phyloP scores from a whole-genome alignment of 1,140 invertebrate genomes.

The Tribolium madens region DNA sequence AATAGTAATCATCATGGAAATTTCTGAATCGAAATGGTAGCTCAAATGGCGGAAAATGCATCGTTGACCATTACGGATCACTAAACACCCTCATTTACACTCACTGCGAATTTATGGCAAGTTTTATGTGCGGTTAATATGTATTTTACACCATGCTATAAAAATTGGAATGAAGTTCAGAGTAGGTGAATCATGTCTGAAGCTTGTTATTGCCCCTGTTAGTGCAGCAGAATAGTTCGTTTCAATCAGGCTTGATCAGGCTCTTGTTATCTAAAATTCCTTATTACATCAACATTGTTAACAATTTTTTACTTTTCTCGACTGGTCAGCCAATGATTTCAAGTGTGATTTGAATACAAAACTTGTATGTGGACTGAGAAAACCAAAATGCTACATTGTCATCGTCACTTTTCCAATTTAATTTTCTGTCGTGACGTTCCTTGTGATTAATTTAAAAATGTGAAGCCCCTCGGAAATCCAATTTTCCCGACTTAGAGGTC shows the following conservation, averaged over 20 bases:
- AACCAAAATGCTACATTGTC: neutral
- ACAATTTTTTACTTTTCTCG: no score
- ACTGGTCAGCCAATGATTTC: no score
- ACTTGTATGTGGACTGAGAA: no score
- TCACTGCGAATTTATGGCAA: conserved; percentile 10
- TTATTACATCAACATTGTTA: no score
- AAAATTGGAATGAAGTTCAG: conserved; percentile 24
- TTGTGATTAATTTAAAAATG: conserved; percentile 25
- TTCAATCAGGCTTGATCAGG: neutral
- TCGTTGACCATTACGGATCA: conserved; percentile 12
- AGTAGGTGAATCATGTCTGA: conserved; percentile 22
- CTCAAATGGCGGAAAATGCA: no score
- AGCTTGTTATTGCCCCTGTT: conserved; percentile 18
- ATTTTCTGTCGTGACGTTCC: neutral
- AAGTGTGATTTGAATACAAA: no score
- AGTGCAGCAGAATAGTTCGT: neutral
- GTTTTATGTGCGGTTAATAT: conserved; percentile 24
- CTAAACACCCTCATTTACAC: conserved; percentile 32
- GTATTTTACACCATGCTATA: conserved; percentile 20
- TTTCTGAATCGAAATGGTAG: neutral
- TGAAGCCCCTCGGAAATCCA: conserved; percentile 26
- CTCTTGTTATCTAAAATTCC: neutral
- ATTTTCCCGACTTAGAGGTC: conserved; percentile 36
- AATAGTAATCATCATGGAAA: conserved; percentile 11
- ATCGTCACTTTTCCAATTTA: neutral